phyloP scores from a whole-genome alignment of 2,113 vertebrate genomes.

The Chamaetylas fuelleborni region DNA sequence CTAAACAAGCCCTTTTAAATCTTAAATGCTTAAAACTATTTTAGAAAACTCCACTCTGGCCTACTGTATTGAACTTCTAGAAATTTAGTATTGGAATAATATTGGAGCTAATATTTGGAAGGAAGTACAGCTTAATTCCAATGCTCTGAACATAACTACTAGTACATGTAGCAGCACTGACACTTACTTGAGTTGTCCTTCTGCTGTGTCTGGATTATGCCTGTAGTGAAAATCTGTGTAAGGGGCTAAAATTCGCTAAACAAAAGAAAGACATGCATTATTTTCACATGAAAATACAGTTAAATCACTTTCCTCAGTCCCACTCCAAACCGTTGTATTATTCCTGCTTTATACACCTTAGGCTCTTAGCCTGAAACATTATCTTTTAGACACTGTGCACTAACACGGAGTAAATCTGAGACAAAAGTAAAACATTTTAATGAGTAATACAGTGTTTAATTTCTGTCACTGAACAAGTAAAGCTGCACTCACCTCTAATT shows the following conservation, averaged over 20 bases:
- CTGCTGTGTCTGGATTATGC: conserved; percentile 94
- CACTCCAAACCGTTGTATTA: not conserved
- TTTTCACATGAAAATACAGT: not conserved
- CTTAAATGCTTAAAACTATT: not conserved
- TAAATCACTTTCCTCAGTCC: not conserved
- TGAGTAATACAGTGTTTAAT: not conserved
- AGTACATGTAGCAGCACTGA: not conserved
- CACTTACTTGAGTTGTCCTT: conserved; percentile 97
- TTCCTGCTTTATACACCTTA: not conserved
- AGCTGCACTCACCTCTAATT: conserved; percentile 86
- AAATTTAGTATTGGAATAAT: not conserved
- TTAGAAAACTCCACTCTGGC: not conserved
- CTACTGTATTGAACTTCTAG: not conserved
- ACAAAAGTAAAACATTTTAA: not conserved
- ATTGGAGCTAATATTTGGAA: not conserved
- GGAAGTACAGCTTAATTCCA: not conserved
- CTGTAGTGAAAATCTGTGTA: conserved; percentile 99
- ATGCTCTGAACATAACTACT: not conserved
- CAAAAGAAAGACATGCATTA: conserved; percentile 35
- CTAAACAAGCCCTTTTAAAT: not conserved
- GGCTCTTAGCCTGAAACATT: not conserved
- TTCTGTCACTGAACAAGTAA: not conserved
- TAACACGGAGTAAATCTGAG: not conserved
- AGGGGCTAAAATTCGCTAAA: conserved; percentile 95
- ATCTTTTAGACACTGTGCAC: not conserved